phyloP scores from a whole-genome alignment of 2,797 vertebrate genomes.

The Pipistrellus pygmaeus region DNA sequence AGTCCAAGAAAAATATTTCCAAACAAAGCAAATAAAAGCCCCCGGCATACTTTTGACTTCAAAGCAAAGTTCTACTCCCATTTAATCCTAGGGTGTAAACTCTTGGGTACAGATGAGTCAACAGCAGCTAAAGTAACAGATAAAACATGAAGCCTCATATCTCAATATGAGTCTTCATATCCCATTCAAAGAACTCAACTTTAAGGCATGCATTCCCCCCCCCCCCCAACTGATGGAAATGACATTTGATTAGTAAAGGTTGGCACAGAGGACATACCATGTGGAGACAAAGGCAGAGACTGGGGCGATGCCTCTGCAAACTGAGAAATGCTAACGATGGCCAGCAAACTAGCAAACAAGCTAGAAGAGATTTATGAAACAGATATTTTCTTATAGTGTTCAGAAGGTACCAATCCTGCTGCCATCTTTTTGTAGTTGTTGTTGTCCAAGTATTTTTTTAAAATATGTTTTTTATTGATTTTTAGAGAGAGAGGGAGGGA shows the following conservation, averaged over 20 bases:
- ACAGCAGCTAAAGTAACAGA: conserved; percentile 86
- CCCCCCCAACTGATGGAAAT: not conserved
- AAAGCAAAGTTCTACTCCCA: conserved; percentile 81
- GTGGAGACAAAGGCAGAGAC: not conserved
- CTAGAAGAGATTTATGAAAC: not conserved
- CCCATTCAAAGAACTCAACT: not conserved
- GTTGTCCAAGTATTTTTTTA: not conserved
- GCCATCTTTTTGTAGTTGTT: not conserved
- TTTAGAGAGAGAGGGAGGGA: not conserved
- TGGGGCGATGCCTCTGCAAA: not conserved
- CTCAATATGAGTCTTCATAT: conserved; percentile 17
- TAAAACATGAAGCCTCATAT: conserved; percentile 49
- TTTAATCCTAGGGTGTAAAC: conserved; percentile 81
- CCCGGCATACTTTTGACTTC: conserved; percentile 75
- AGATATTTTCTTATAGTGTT: not conserved
- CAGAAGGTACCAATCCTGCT: not conserved
- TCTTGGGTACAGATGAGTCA: conserved; percentile 85
- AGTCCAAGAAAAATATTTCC: conserved; percentile 80
- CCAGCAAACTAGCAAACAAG: not conserved
- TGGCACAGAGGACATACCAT: not conserved
- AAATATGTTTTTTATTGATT: not conserved
- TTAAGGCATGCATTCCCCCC: not conserved
- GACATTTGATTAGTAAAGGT: not conserved
- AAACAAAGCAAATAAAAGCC: conserved; percentile 82
- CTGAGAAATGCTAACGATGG: not conserved